Evolutionary conservation across 1,140 invertebrate species (phyloP), one percentile per base, ranked within the genome.

Genomic region (Matsumurasca onukii): DNA sequence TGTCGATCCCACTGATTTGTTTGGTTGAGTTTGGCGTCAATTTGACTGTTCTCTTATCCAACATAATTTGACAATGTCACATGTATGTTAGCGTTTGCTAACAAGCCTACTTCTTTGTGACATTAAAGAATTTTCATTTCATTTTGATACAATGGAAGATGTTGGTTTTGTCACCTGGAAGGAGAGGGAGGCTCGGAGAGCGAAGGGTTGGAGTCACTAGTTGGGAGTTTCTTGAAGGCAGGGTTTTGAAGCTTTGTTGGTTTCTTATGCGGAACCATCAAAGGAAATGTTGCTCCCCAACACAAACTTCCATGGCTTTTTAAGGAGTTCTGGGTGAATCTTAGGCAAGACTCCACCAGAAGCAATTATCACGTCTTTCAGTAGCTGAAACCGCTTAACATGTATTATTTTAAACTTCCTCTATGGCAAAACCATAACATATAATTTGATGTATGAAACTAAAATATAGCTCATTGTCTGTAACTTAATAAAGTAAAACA

Each of bases 281-380:
- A 66, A 48, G 76, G 76, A 22, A 74, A 74, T 68, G 63, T 77
- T 75, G 61, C 72, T 76, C n/a, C 74, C 70, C 2, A 74, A 70
- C 13, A 75, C 73, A 74, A 79, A 78, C 69, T 77, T 77, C 15
- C 79, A 77, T 34, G 78, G 78, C 74, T 78, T 79, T 72, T 84
- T 83, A 39, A 85, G 73, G 61, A 86, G 75, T 70, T 82, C 80
- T 63, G 84, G 82, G 68, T 85, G 82, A 66, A 86, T 84, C 70
- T 82, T 83, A n/a, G 85, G 85, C 55, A 86, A 73, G 12, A 86
- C 85, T 52, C 85, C 85, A 34, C 84, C 84, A 68, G 82, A 80
- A 24, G 84, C 82, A 70, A 86, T 85, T 39, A 83, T 85, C 3
- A 86, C 84, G 75, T 84, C 79, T 70, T 82, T 80, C 52, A 86